Percentiles rank a stretch among this genome's conserved stretches.
phyloP scores from a whole-genome alignment of 2,797 vertebrate species.

The Pseudomugil gertrudae region DNA sequence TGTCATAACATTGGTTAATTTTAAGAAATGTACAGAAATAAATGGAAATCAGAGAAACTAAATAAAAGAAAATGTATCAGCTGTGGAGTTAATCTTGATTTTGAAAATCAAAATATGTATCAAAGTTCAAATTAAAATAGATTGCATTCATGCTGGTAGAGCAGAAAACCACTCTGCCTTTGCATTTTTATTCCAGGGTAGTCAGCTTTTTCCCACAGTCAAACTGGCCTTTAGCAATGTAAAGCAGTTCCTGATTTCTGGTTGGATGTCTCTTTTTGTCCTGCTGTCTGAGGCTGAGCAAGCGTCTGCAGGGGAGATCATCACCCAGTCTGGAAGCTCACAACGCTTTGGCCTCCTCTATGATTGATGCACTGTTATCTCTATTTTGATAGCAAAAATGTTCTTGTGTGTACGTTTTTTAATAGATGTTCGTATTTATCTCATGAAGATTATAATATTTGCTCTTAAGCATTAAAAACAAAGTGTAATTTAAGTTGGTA shows the following conservation, averaged over 20 bases:
- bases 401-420: background rate
- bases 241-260: slow-evolving; percentile 48
- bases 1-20: background rate
- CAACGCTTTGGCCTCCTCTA: slow-evolving; percentile 3
- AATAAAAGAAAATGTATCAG: background rate
- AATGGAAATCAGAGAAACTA: background rate
- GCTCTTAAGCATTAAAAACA: background rate
- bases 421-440: background rate
- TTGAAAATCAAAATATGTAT: background rate
- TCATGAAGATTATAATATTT: background rate
- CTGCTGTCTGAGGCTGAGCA: slow-evolving; percentile 53
- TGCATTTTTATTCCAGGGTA: background rate
- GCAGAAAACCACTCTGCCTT: background rate
- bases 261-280: slow-evolving; percentile 31
- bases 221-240: slow-evolving; percentile 41
- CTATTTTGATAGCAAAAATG: background rate
- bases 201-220: slow-evolving; percentile 21
- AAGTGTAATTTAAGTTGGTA: background rate
- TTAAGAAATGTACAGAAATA: too few species aligned
- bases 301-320: slow-evolving; percentile 68
- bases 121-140: too few species aligned
- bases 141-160: too few species aligned
- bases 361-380: background rate
- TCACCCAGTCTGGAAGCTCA: slow-evolving; percentile 45
- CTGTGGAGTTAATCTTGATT: background rate